Conservation (phyloP, 2,888 invertebrate genomes). For the Eilema depressum region DNA sequence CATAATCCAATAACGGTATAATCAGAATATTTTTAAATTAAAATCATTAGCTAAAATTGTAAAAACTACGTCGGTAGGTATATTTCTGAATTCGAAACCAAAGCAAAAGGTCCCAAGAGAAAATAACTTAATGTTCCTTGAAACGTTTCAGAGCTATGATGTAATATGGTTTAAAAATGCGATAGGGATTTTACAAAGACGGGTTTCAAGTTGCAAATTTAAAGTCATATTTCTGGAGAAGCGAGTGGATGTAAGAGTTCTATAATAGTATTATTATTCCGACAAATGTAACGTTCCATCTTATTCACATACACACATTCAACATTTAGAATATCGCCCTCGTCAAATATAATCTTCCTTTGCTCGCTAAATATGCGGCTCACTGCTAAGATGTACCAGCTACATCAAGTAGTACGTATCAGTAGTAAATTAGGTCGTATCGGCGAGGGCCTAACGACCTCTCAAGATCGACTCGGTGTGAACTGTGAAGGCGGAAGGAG, state of each 20-base stretch:
- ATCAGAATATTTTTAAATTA: background rate
- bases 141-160: conserved; percentile 14
- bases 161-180: conserved; percentile 15
- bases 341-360: too few species aligned
- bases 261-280: conserved; percentile 1
- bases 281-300: conserved; percentile 3
- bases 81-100: background rate
- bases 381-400: conserved; percentile 32
- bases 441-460: conserved; percentile 36
- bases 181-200: conserved; percentile 15
- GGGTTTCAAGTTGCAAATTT: conserved; percentile 19
- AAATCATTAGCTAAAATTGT: background rate
- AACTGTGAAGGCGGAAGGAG: conserved; percentile 20
- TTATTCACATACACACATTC: background rate
- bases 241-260: conserved; percentile 11
- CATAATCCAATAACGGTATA: too few species aligned
- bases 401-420: conserved; percentile 27
- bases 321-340: background rate
- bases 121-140: conserved; percentile 20
- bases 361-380: background rate
- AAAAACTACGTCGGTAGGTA: background rate
- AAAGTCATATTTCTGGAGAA: conserved; percentile 14
- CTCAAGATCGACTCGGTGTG: conserved; percentile 26
- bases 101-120: conserved; percentile 11
- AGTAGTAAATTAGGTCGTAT: conserved; percentile 37